phyloP scores from a whole-genome alignment of 1,140 invertebrate species.

The Cheumatopsyche charites region DNA sequence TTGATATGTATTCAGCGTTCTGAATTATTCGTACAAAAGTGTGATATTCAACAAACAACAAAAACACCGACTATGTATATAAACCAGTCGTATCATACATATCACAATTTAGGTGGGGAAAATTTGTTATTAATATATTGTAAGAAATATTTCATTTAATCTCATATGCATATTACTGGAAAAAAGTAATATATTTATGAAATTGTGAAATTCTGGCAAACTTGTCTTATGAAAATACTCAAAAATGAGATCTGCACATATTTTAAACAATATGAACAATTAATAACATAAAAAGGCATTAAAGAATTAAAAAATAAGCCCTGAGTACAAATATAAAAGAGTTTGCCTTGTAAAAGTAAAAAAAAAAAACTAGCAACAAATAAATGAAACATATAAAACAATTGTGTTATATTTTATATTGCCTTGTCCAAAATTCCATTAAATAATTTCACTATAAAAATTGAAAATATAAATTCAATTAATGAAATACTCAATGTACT shows the following conservation, averaged over 20 bases:
- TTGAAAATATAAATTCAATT: too few species aligned
- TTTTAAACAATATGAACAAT: background rate
- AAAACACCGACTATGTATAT: constrained; percentile 5
- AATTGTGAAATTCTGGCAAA: constrained; percentile 7
- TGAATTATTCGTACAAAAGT: constrained; percentile 31
- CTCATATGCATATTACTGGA: constrained; percentile 6
- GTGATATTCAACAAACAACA: constrained; percentile 24
- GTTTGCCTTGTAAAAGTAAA: background rate
- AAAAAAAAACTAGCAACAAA: constrained; percentile 4
- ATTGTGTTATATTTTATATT: background rate
- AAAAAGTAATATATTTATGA: background rate
- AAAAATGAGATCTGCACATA: constrained; percentile 24
- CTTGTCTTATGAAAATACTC: constrained; percentile 26
- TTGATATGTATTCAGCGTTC: constrained; percentile 36
- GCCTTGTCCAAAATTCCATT: background rate
- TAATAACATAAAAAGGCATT: background rate
- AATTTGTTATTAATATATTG: constrained; percentile 7
- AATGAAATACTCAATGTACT: too few species aligned
- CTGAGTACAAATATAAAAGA: constrained; percentile 5
- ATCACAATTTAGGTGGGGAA: constrained; percentile 26
- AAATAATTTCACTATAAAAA: too few species aligned
- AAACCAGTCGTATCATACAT: constrained; percentile 21
- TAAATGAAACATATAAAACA: background rate
- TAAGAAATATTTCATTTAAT: background rate
- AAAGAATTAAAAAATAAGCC: background rate